Evolutionary conservation across 1,140 invertebrate species (phyloP).

Genomic region (Pararge aegeria): DNA sequence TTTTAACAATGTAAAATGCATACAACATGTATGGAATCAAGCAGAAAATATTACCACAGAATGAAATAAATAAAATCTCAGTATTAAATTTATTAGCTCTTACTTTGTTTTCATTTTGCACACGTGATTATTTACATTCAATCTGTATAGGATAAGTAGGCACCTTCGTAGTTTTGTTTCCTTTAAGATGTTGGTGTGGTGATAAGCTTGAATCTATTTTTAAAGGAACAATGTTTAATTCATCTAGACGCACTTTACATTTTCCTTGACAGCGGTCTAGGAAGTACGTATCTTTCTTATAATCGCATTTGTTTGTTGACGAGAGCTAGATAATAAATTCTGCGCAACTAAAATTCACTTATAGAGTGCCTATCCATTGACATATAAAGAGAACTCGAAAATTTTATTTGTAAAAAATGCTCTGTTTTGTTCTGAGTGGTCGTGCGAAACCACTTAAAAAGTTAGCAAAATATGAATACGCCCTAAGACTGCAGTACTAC

Average conservation of each 20-base stretch:
- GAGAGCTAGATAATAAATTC: background rate
- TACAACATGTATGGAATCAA: background rate
- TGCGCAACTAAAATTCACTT: background rate
- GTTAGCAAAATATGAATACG: too few species aligned
- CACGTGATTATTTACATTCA: conserved; percentile 4
- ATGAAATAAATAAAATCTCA: background rate
- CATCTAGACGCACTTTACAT: conserved; percentile 12
- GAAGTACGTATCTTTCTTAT: conserved; percentile 7
- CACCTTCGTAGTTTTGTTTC: background rate
- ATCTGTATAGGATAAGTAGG: background rate
- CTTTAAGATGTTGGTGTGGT: background rate
- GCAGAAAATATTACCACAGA: background rate
- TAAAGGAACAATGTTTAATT: conserved; percentile 16
- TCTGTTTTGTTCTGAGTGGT: too few species aligned
- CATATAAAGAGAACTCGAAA: too few species aligned
- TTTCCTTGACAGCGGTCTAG: conserved; percentile 15
- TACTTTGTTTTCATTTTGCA: background rate
- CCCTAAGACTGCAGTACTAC: too few species aligned
- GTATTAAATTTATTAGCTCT: background rate
- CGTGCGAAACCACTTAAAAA: too few species aligned
- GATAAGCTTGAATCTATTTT: conserved; percentile 10
- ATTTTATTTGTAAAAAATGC: too few species aligned
- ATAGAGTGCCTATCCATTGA: too few species aligned
- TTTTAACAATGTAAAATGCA: background rate
- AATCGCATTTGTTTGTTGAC: background rate